Percentiles rank a stretch among this genome's conserved stretches.
These are phyloP conservation scores for Simalia tracyae DNA, from an alignment of 2,797 vertebrate species.

Conservation along the genomic window DNA sequence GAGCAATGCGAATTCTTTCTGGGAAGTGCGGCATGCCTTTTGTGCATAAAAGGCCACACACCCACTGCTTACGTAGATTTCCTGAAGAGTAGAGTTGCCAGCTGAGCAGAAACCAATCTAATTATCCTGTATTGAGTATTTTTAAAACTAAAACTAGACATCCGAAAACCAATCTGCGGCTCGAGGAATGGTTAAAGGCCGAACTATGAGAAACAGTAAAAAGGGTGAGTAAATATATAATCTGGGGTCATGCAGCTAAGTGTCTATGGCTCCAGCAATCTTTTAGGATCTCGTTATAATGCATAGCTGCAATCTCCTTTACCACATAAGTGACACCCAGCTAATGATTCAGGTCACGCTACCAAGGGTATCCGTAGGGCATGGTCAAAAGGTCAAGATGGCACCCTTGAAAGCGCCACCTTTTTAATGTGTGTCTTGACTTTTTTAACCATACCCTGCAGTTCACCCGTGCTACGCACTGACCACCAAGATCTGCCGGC, in stretches of 20 bases:
- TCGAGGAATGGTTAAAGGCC: not conserved
- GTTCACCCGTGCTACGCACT: not conserved
- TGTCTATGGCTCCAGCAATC: not conserved
- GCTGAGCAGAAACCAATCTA: not conserved
- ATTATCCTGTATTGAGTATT: not conserved
- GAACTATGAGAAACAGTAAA: not conserved
- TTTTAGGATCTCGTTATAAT: not conserved
- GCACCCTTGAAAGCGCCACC: not conserved
- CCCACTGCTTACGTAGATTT: not conserved
- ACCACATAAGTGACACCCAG: not conserved
- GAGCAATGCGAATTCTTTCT: not conserved
- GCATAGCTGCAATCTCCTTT: not conserved
- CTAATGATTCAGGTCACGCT: not conserved
- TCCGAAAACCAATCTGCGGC: not conserved
- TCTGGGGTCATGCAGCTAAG: not conserved
- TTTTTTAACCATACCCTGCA: not conserved
- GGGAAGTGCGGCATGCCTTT: not conserved
- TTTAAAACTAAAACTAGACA: not conserved
- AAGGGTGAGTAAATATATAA: not conserved
- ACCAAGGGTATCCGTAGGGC: no score
- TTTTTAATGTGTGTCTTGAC: not conserved
- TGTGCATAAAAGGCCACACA: not conserved
- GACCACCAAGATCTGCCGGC: not conserved
- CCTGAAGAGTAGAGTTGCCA: not conserved
- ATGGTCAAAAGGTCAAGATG: not conserved